A percentile compares a stretch with the other conserved stretches of the same genome.
These are phyloP conservation scores for Diaphora mendica DNA, from an alignment of 2,888 invertebrate genomes.

Conservation along the genomic window DNA sequence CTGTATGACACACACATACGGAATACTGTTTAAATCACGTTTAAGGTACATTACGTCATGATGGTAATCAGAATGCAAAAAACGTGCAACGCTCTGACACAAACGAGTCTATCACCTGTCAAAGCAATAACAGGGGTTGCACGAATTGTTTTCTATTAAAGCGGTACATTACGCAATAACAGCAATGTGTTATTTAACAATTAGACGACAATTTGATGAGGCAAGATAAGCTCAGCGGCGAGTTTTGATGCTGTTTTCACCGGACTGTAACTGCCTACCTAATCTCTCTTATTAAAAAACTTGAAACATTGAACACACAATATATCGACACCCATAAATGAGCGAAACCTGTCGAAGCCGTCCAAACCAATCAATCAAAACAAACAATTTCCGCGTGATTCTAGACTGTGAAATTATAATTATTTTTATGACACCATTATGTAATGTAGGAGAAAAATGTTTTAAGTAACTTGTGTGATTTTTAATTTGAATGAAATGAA, in stretches of 20 bases:
- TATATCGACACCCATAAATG: constrained; percentile 43
- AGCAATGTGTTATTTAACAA: constrained; percentile 70
- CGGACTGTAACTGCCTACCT: constrained; percentile 55
- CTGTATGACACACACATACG: constrained; percentile 29
- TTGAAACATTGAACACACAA: constrained; percentile 20
- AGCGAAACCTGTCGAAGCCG: constrained; percentile 61
- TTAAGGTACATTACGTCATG: constrained; percentile 56
- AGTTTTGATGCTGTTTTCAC: constrained; percentile 56
- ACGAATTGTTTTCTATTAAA: constrained; percentile 57
- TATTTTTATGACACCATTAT: constrained; percentile 51
- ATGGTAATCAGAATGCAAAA: constrained; percentile 54
- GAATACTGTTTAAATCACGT: constrained; percentile 27
- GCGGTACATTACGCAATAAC: constrained; percentile 60
- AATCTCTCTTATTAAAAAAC: constrained; percentile 65
- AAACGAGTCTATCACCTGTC: constrained; percentile 60
- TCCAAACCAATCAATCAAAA: constrained; percentile 60
- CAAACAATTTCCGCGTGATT: constrained; percentile 58
- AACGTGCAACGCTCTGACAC: constrained; percentile 54
- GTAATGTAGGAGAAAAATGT: constrained; percentile 41
- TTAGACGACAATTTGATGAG: constrained; percentile 68
- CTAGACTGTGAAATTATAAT: constrained; percentile 46
- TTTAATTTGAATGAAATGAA: constrained; percentile 55
- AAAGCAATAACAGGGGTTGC: constrained; percentile 48
- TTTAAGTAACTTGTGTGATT: constrained; percentile 38
- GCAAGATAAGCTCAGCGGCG: constrained; percentile 56